Evolutionary conservation across 2,888 invertebrate genomes (phyloP), one percentile per base, ranked within the genome.

Genomic region (Apotomis turbidana): DNA sequence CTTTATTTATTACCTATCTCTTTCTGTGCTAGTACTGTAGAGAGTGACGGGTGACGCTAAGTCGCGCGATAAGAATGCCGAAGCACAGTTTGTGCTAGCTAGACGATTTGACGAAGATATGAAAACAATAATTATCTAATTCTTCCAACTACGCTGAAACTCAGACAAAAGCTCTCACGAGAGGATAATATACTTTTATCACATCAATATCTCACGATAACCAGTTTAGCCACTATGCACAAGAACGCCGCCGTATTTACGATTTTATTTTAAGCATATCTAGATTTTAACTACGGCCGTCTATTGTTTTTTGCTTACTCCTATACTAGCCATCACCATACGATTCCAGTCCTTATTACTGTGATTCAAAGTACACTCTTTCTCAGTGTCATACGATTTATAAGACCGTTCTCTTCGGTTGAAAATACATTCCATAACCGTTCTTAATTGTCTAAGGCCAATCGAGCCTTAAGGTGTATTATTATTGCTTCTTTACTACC

Each of bases 391-490:
- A 3, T 41, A 68, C 4, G 49, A 13, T 15, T 52, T 13, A 5
- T 36, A 13, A 51, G 9, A 36, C 15, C 15, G 51, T 57, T 44
- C 51, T 58, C 54, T 13, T 52, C 15, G 61, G 27, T 61, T 57
- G 67, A 61, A 71, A 71, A 13, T 46, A 68, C 67, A 68, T 71
- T 71, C 67, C 61, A 68, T 67, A 71, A 57, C 61, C 49, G 67
- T 52, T 57, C 57, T 60, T 67, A 71, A 71, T 71, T 41, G 71
- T 58, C 27, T 61, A 49, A 55, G 54, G 10, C 46, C 52, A 49
- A 59, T 70, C 38, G 51, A 52, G 55, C 13, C 12, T 61, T 44
- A 61, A 63, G 55, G 36, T 68, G 54, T 54, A 68, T 60, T 71
- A 64, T 70, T 71, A 71, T 71, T 44, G 62, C 52, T 72, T 61